Evolutionary conservation across 1,140 invertebrate genomes (phyloP), one percentile per base, ranked within the genome.

Genomic region (Teleogryllus occipitalis): DNA sequence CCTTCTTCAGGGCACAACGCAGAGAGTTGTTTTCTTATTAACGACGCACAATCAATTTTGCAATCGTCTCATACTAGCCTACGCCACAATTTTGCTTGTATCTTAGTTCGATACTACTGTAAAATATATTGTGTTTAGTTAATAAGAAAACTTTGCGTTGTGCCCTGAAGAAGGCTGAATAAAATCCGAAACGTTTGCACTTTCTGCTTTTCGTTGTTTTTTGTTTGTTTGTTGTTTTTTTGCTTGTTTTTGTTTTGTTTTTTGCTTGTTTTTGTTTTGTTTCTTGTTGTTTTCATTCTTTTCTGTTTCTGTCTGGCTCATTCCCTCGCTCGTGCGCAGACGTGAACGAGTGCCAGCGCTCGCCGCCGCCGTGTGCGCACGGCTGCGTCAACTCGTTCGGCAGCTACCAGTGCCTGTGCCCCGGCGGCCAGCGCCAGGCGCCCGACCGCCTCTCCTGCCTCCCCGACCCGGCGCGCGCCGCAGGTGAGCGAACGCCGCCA

Each of bases 361-460:
- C 12, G 14, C 18, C 39, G 39, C 22, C 46, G n/a, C 22, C 48
- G 0, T 80, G 79, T 46, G n/a, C 18, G 18, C 46, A 77, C 22
- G 22, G 22, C 7, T 80, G 79, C 47, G 48, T 77, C 18, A 80
- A 80, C 47, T 18, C 75, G 47, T 27, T 12, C 48, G 79, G 79
- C 15, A 76, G 79, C 18, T 80, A 46, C 47, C 79, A 77, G 27
- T 80, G 79, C 46, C 15, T 80, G 14, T 80, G 79, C 76, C 79
- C 79, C 8, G 27, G 12, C 18, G 79, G 74, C 10, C 75, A 48
- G 14, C 76, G 39, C 14, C 22, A 22, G 65, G 76, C 78, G 5
- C 18, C 7, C 7, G 65, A 72, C 65, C 14, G 65, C 14, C 14
- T 15, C 14, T 72, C 65, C 65, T 72, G 65, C 65, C 14, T 72